A percentile compares a stretch with the other conserved stretches of the same genome.
Conservation (phyloP, 2,113 vertebrate genomes). For the Uria lomvia region DNA sequence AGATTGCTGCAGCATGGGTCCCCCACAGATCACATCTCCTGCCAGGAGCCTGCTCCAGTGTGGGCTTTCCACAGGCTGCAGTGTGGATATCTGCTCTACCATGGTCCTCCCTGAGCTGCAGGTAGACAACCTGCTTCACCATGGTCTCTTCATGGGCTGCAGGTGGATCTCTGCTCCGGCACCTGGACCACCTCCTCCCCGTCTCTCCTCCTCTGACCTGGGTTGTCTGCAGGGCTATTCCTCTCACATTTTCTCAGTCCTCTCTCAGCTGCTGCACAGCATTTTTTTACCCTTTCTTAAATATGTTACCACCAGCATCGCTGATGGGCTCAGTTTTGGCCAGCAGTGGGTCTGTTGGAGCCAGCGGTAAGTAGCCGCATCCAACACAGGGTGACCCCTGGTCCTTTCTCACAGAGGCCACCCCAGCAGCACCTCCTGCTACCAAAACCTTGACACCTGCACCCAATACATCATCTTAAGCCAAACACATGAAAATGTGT, state of each 20-base stretch:
- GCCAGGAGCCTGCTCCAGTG: background rate
- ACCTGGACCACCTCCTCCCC: background rate
- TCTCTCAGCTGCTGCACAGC: background rate
- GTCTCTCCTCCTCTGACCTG: background rate
- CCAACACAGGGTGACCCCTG: background rate
- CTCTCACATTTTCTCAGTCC: background rate
- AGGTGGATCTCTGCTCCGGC: fast-evolving
- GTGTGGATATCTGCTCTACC: background rate
- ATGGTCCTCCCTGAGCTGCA: background rate
- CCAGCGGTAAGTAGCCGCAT: background rate
- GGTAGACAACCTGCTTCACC: background rate
- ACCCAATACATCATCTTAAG: background rate
- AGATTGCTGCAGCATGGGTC: background rate
- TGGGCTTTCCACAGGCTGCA: background rate
- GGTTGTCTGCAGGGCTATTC: background rate
- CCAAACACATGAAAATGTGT: background rate
- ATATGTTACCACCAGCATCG: background rate
- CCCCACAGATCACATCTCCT: background rate
- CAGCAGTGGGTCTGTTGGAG: background rate
- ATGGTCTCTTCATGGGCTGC: background rate
- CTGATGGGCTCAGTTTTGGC: background rate
- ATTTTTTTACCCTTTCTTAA: background rate
- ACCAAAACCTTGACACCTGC: background rate
- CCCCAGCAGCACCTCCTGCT: background rate
- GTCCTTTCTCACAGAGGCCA: background rate